Evolutionary conservation across 2,113 vertebrate species (phyloP).

Genomic region (Penelope pileata): DNA sequence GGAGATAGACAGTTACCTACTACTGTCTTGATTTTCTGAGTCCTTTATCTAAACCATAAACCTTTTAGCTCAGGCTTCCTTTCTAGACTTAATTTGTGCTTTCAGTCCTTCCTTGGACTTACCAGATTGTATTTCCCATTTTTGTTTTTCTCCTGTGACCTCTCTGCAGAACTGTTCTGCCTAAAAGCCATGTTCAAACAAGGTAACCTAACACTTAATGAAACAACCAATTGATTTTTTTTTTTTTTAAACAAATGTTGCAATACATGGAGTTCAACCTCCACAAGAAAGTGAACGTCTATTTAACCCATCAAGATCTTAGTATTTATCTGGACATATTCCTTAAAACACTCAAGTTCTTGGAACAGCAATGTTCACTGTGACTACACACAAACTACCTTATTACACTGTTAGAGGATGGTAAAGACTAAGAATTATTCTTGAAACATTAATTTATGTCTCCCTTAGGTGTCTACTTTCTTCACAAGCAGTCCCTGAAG

Average conservation of each 20-base stretch:
- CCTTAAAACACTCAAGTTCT: not conserved
- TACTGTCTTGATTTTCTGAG: not conserved
- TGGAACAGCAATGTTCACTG: not conserved
- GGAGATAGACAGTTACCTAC: not conserved
- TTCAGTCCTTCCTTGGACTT: not conserved
- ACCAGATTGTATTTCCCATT: not conserved
- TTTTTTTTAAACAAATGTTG: not conserved
- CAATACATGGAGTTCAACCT: not conserved
- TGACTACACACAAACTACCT: not conserved
- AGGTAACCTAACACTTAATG: not conserved
- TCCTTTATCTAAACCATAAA: not conserved
- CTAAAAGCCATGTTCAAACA: not conserved
- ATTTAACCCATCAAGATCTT: not conserved
- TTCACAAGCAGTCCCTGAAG: not conserved
- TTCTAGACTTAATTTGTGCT: not conserved
- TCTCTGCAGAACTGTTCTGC: not conserved
- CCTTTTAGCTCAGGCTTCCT: not conserved
- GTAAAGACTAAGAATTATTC: not conserved
- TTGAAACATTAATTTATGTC: not conserved
- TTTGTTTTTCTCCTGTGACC: not conserved
- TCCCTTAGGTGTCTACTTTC: not conserved
- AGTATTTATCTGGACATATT: not conserved
- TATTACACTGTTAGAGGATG: not conserved
- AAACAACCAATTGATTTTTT: not conserved
- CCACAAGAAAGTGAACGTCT: not conserved